Evolutionary conservation across 2,113 vertebrate species (phyloP).

Genomic region (Cardinalis cardinalis): DNA sequence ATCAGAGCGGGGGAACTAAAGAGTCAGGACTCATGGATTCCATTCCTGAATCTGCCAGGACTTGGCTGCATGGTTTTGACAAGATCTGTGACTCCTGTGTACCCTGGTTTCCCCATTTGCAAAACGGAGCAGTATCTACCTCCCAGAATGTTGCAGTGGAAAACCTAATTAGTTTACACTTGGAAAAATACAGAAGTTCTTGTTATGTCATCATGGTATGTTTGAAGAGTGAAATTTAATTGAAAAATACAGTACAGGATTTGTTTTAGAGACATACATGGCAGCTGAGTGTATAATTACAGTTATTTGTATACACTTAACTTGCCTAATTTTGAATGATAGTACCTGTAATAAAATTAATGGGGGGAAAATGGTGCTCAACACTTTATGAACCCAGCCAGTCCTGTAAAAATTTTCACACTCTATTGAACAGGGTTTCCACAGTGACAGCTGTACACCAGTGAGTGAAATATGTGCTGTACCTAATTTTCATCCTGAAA

Average conservation of each 20-base stretch:
- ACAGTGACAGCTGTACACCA: background rate
- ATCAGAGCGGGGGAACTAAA: slow-evolving; percentile 44
- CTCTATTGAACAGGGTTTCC: slow-evolving; percentile 35
- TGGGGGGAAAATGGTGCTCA: background rate
- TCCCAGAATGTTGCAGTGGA: slow-evolving; percentile 10
- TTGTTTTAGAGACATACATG: background rate
- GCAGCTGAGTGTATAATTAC: background rate
- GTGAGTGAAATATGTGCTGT: background rate
- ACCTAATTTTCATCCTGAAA: slow-evolving; percentile 26
- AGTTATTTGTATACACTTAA: background rate
- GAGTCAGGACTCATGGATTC: slow-evolving; percentile 35
- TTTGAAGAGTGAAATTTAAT: slow-evolving; percentile 5
- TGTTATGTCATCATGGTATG: background rate
- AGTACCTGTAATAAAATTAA: slow-evolving; percentile 23
- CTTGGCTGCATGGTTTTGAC: background rate
- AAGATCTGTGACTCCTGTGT: background rate
- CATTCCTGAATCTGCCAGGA: slow-evolving; percentile 23
- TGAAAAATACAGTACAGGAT: background rate
- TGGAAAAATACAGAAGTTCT: slow-evolving; percentile 2
- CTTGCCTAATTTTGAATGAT: slow-evolving; percentile 16
- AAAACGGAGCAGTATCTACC: background rate
- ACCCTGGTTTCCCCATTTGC: slow-evolving; percentile 10
- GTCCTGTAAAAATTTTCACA: slow-evolving; percentile 38
- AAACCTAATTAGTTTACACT: background rate
- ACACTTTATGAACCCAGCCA: background rate